Base-by-base conservation (phyloP, 2,888 invertebrate species). In the Mantis religiosa region DNA sequence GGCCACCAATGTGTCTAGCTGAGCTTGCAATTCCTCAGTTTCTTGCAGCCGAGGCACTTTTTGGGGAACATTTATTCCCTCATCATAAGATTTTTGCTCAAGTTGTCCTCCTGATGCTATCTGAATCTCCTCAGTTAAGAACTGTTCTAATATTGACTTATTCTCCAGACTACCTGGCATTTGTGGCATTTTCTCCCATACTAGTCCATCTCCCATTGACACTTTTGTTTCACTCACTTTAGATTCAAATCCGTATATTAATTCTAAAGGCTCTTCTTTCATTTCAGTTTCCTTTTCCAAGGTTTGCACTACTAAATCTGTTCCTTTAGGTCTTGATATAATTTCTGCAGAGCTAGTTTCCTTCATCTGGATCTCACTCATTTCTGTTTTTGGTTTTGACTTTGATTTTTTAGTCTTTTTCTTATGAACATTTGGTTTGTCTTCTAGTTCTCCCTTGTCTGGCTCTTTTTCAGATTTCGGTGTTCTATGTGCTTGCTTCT, bases 21-120 rank as follows among this genome's bases (percentile, higher is more conserved):
- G 97, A 0, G 97, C 97, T 92, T 97, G 97, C 92, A 98, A 97
- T 84, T 97, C 94, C 0, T 97, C 93, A 93, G 98, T 97, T 93
- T 98, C 98, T 3, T 20, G 54, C 25, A 71, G 3, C 1, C 20
- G 4, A 71, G 20, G 20, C 20, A 20, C 4, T 25, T 71, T 8
- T 25, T 71, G 30, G 27, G 34, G 0, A 47, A 15, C 41, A 12
- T 20, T 14, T 85, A n/a, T 27, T 25, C 84, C 27, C 4, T 41
- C 28, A 2, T 41, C 87, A 7, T 27, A 83, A 25, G 27, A 34
- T 27, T 87, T 82, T 15, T 15, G 20, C 7, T 88, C 34, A 84
- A 25, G 27, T 34, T 83, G 28, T 89, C 20, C 87, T 89, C 20
- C 87, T 71, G 54, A 71, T 20, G 54, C 54, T 25, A 71, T 20